Base-by-base conservation (phyloP, 1,140 invertebrate species). In the Epicauta chinensis region DNA sequence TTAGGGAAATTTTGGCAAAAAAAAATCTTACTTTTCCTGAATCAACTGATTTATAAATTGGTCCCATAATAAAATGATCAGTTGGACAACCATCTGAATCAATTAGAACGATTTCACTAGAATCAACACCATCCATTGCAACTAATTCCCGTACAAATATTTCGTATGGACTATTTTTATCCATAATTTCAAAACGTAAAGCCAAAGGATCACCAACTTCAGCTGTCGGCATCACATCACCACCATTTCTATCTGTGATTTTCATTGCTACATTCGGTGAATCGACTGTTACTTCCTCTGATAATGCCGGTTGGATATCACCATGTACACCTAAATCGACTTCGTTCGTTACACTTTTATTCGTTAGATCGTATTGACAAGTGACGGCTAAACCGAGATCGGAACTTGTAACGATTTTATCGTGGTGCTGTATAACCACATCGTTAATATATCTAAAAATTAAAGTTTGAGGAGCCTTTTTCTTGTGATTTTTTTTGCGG, bases 251-350 rank as follows among this genome's bases (percentile, higher is more conserved):
- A 66, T 89, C 86, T n/a, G 88, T 93, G 63, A 94, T 93, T 68
- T 89, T 88, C 92, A 95, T 95, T 2, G 90, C 86, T 29, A 95
- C 91, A 71, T 93, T 93, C 14, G 91, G 91, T 39, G 91, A 93
- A 66, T 93, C 90, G 12, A 96, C 91, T 58, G 91, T 85, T 14
- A 86, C 88, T 73, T 88, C 89, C 70, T 87, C 88, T 17, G 81
- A 87, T 17, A 89, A 72, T 2, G 83, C 85, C 31, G 59, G 59
- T 36, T 54, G 63, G 50, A 92, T 86, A 62, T 92, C 90, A 41
- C 88, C 87, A 55, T 84, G 83, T n/a, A 94, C 89, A 37, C 86
- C 88, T 35, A 93, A 77, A 68, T 93, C 89, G 7, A 93, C 87
- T 69, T 91, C 89, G 72, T 95, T 94, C 7, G 89, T 87, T 5